Base-by-base conservation (phyloP, 1,140 invertebrate genomes). In the Phthorimaea operculella region DNA sequence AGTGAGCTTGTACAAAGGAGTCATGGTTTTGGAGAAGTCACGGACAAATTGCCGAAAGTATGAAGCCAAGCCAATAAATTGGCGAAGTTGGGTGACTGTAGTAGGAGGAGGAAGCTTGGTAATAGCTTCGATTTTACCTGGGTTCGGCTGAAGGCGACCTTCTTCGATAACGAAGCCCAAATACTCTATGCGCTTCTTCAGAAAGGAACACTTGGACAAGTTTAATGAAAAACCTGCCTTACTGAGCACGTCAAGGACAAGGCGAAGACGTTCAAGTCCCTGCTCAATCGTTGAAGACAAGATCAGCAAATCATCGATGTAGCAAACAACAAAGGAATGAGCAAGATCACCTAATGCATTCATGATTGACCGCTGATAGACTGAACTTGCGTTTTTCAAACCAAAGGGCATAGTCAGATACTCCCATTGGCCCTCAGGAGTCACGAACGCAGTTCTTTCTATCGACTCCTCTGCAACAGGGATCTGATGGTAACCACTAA, bases 401-500 rank as follows among this genome's bases (percentile, higher is more conserved):
- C 75, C 71, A 59, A 77, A 80, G 1, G 71, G 74, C 33, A 74
- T 73, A 54, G n/a, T 68, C 0, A 54, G 14, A 44, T 51, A 81
- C 52, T 60, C 61, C n/a, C 57, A 87, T 11, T 73, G 66, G 0
- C 74, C 77, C 34, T 73, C 65, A 7, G 70, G 73, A 2, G 76
- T 79, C 11, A 73, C 63, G 54, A 87, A 87, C 3, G 75, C 77
- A 6, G 86, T 88, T 50, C 79, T 79, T 7, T 77, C 51, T n/a
- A 64, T 76, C 39, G 76, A 71, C 5, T 72, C 59, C 6, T 4
- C 6, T 14, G 62, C 53, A 0, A 88, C 57, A 9, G 70, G 66
- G 8, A 89, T 75, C 55, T 89, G 86, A 65, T 79, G 80, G 57
- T 83, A 88, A 0, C 87, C 87, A 47, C 62, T 73, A 0, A 58